Evolutionary conservation across 2,888 invertebrate genomes (phyloP), one percentile per base, ranked within the genome.

Genomic region (Ctenicera cuprea): DNA sequence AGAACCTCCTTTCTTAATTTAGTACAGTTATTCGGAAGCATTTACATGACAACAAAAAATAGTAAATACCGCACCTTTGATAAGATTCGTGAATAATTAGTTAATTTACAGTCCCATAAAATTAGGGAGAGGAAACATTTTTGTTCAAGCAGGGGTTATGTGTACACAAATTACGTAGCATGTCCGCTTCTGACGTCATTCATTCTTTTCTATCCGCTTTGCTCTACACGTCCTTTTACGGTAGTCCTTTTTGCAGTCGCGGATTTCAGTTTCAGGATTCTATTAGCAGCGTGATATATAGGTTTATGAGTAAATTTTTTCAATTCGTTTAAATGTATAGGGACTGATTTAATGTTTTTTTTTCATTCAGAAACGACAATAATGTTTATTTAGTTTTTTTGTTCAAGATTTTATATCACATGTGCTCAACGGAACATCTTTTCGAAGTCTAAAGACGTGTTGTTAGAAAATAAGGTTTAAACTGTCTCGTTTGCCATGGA

Each of bases 121-220:
- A 54, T 54, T 54, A 54, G 14, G 12, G 52, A 54, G 54, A 54
- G 22, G 45, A 54, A 30, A 54, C 22, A 50, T 50, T 50, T 33
- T 22, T 16, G 16, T 54, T 7, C 54, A 33, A 5, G 54, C 54
- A 54, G 14, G 54, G 45, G 54, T 33, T 33, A 30, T 33, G 54
- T 54, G 33, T 54, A 30, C 22, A 54, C 54, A 33, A 54, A 54
- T 54, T 54, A 54, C 54, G 54, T 54, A 54, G 30, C 54, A 54
- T 30, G 54, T 54, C 22, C 54, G 54, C 54, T 33, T 54, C 54
- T 54, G 54, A 54, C 54, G 54, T 54, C 54, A 54, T 14, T 33
- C 3, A 54, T 54, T 54, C 33, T 7, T 12, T 33, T 16, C 14
- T 9, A 14, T 54, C 4, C 30, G 14, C 12, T 30, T 54, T 12